Evolutionary conservation across 2,888 invertebrate species (phyloP), one percentile per base, ranked within the genome.

Genomic region (Caenorhabditis sp.): DNA sequence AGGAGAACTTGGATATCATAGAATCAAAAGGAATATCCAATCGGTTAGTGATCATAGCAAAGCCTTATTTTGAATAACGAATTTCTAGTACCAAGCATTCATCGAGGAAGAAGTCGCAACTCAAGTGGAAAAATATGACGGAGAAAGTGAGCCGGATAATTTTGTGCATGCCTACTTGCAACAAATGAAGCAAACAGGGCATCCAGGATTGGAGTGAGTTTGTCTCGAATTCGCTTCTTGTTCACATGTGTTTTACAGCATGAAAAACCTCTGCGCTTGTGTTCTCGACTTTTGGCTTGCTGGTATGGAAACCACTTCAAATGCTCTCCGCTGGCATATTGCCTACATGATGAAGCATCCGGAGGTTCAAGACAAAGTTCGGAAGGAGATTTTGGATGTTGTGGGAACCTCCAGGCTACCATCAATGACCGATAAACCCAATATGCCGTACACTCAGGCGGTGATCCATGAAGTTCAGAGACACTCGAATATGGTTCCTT

Each of bases 271-370:
- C 2, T 56, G 58, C 12, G 80, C 80, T 8, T 70, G 41, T 41
- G 64, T 28, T 4, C 68, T 82, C 19, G 87, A 89, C 56, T 85
- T 89, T 66, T 89, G 85, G 82, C 26, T 89, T 28, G 88, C 88
- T 28, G 88, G 88, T 8, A 87, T 87, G 87, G 88, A 89, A 69
- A 89, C 88, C 16, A 87, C 88, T 24, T 81, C 87, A 4, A 87
- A 85, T 2, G 82, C 88, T 0, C 73, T 89, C 10, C 69, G 86
- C 19, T 89, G 88, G 88, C 79, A 84, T 7, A 47, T 88, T 14
- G 82, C 86, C 5, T 77, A 63, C 22, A 77, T 77, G 77, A 77
- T 77, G 77, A 77, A 77, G n/a, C 54, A 77, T 63, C 28, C 82
- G 35, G 66, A 54, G 12, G 61, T 77, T 19, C 77, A 77, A 54